A percentile compares a stretch with the other conserved stretches of the same genome.
Conservation (phyloP, 2,888 invertebrate genomes). For the Cataglyphis rosenhaueri region DNA sequence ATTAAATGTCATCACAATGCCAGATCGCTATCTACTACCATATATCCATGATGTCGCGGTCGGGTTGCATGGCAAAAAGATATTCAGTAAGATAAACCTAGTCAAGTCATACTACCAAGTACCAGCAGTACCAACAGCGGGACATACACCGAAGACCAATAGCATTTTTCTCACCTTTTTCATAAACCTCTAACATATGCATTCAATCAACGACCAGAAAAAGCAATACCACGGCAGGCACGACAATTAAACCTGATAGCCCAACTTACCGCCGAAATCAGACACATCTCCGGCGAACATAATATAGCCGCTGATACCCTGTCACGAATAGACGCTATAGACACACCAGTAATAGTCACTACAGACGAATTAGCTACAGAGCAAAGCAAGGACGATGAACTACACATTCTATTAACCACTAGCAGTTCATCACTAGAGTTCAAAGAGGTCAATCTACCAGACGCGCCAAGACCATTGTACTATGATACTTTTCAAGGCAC, state of each 20-base stretch:
- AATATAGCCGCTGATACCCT: neutral
- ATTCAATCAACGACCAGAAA: neutral
- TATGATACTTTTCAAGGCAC: neutral
- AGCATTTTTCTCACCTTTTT: too few species aligned
- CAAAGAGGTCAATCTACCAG: neutral
- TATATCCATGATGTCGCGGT: too few species aligned
- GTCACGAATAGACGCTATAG: neutral
- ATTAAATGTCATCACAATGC: too few species aligned
- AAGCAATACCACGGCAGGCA: neutral
- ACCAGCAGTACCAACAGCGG: too few species aligned
- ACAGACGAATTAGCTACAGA: neutral
- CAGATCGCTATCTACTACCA: too few species aligned
- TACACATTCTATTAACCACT: neutral
- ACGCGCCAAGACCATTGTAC: neutral
- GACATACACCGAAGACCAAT: too few species aligned
- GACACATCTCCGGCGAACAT: neutral
- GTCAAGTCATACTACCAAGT: too few species aligned
- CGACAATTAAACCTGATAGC: neutral
- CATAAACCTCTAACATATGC: constrained; percentile 5
- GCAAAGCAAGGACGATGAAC: neutral
- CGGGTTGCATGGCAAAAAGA: too few species aligned
- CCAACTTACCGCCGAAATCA: neutral
- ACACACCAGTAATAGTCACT: neutral
- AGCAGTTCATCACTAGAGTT: neutral
- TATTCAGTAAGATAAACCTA: too few species aligned